phyloP scores from a whole-genome alignment of 2,113 vertebrate species.

The Papio anubis region DNA sequence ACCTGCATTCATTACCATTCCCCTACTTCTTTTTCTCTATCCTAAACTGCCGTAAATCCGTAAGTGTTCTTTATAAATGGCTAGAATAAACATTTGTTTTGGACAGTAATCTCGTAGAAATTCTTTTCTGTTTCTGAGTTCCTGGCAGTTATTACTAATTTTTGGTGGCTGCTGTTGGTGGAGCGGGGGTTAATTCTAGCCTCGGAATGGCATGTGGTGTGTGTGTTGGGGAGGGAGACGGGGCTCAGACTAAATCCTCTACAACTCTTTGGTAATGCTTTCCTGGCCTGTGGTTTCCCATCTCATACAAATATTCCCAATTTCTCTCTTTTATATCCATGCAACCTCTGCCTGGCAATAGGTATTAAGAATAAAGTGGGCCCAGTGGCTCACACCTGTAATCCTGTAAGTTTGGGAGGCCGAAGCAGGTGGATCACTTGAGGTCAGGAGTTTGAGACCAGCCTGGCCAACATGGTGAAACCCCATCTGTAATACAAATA shows the following conservation, averaged over 20 bases:
- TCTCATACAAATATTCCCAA: background rate
- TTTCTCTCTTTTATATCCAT: background rate
- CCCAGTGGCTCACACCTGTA: background rate
- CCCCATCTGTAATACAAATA: background rate
- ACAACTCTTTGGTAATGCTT: background rate
- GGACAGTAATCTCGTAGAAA: background rate
- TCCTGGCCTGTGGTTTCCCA: background rate
- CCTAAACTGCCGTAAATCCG: background rate
- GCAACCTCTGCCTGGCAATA: background rate
- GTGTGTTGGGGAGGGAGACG: fast-evolving
- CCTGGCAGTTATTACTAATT: background rate
- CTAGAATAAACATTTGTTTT: constrained; percentile 45
- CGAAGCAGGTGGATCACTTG: background rate
- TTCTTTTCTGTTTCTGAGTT: constrained; percentile 43
- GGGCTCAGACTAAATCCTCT: background rate
- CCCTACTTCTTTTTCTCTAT: background rate
- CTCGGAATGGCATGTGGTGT: background rate
- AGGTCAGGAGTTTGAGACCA: background rate
- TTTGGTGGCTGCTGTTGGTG: background rate
- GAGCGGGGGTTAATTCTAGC: background rate
- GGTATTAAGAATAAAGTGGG: background rate
- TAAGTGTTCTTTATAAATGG: background rate
- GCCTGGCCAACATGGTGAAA: background rate
- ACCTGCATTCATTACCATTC: background rate
- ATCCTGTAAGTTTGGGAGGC: background rate